Evolutionary conservation across 1,140 invertebrate genomes (phyloP), one percentile per base, ranked within the genome.

Genomic region (Streblospio benedicti): DNA sequence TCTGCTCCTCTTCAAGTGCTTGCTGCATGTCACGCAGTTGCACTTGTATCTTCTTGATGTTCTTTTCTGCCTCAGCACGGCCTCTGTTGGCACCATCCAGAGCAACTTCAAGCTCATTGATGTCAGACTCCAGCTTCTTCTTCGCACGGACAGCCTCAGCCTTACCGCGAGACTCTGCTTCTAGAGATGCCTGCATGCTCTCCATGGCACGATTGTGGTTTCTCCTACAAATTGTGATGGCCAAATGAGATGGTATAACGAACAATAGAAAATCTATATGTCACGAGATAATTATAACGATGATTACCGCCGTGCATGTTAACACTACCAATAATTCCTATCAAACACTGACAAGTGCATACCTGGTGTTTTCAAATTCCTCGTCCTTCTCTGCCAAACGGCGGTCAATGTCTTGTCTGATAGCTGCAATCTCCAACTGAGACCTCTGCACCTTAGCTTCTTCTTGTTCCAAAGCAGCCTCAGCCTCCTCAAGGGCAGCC

Each of bases 51-150:
- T 80, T 81, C 83, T 99, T 99, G 80, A 97, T 94, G 82, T 91
- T 96, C 87, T 97, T 98, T 81, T 99, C 95, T 65, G 93, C 89
- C 78, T 99, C 96, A 72, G 92, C 92, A 77, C 96, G 97, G 67
- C 91, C 91, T 27, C 77, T 63, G 67, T 79, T 79, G 52, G 76
- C 68, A 57, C 65, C 68, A 85, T 99, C 96, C 69, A 99, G 82
- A 72, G 94, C 93, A 71, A 99, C 96, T 81, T 99, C 95, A 54
- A 98, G 83, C 79, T 99, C 95, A 78, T 98, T 98, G 83, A 98
- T 97, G 83, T 99, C 95, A 69, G 90, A 89, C 81, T 99, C 96
- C 69, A 99, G 83, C 83, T 99, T 99, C 89, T 99, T 99, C 89
- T 98, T 98, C 88, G 97, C 91, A 81, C 94, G 89, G 68, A 97